Conservation (phyloP, 2,888 invertebrate species). For the Tenthredo distinguenda region DNA sequence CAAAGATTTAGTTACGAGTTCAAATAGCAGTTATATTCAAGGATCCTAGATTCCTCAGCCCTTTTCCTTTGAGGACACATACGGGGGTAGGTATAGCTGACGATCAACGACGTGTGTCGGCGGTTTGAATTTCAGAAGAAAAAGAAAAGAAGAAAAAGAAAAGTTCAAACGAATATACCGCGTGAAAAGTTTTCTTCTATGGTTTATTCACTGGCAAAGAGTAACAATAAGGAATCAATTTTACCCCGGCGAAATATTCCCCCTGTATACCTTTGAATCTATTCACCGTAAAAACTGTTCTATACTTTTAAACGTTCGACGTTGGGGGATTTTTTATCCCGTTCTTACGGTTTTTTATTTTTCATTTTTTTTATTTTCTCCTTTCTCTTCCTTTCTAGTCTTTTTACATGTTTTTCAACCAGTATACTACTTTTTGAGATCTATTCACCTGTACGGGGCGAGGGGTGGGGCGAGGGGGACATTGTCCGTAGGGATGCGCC, state of each 20-base stretch:
- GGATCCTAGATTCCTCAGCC: background rate
- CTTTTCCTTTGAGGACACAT: background rate
- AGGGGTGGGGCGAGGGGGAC: too few relatives aligned
- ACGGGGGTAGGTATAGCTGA: background rate
- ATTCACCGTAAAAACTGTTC: background rate
- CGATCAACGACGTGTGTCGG: constrained; percentile 1
- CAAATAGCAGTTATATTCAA: background rate
- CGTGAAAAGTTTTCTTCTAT: constrained; percentile 25
- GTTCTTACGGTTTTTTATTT: too few relatives aligned
- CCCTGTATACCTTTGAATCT: background rate
- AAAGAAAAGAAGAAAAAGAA: background rate
- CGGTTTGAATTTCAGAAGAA: background rate
- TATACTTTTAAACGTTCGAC: background rate
- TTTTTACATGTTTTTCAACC: constrained; percentile 57
- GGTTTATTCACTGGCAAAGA: background rate
- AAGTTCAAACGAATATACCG: constrained; percentile 3
- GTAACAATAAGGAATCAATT: constrained; percentile 11
- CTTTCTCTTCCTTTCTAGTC: constrained; percentile 38
- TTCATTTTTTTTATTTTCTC: background rate
- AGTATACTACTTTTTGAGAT: background rate
- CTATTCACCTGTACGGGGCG: background rate
- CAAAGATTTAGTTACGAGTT: background rate
- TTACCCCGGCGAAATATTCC: background rate
- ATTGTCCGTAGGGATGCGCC: constrained; percentile 58
- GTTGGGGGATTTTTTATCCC: background rate